phyloP scores from a whole-genome alignment of 2,797 vertebrate genomes.

The Pseudochromis fuscus region DNA sequence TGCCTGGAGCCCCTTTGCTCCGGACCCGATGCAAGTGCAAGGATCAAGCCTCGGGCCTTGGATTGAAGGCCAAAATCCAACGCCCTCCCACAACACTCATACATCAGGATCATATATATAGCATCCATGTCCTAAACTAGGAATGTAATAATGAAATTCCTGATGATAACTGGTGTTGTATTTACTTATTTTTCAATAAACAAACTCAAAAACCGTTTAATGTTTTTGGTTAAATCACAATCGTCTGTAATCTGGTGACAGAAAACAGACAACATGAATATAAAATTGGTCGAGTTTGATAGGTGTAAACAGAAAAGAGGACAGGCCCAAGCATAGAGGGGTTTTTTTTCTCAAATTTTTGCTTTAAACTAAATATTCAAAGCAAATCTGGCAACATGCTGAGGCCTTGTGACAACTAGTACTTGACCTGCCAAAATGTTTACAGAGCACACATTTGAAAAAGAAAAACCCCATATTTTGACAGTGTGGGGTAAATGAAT shows the following conservation, averaged over 20 bases:
- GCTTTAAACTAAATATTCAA: constrained; percentile 15
- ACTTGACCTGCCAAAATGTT: constrained; percentile 31
- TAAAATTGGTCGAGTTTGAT: neutral
- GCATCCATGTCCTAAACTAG: neutral
- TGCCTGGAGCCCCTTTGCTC: constrained; percentile 65
- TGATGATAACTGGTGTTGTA: too few species aligned
- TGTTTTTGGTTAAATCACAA: neutral
- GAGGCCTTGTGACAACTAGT: constrained; percentile 19
- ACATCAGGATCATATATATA: constrained; percentile 20
- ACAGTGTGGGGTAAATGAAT: constrained; percentile 23
- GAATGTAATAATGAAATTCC: too few species aligned
- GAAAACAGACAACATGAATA: neutral
- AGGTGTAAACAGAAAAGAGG: neutral
- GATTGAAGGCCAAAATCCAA: constrained; percentile 58
- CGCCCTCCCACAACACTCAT: constrained; percentile 6
- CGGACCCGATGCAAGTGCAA: constrained; percentile 58
- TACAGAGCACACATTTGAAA: constrained; percentile 19
- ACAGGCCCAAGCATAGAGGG: too few species aligned
- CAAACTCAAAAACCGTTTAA: neutral
- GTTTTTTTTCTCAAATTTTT: too few species aligned
- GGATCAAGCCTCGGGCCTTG: constrained; percentile 64
- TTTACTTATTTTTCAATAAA: neutral
- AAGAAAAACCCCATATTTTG: constrained; percentile 9
- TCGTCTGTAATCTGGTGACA: neutral
- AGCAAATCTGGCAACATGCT: constrained; percentile 21